Evolutionary conservation across 2,888 invertebrate species (phyloP).

Genomic region (Ophion ventricosus): DNA sequence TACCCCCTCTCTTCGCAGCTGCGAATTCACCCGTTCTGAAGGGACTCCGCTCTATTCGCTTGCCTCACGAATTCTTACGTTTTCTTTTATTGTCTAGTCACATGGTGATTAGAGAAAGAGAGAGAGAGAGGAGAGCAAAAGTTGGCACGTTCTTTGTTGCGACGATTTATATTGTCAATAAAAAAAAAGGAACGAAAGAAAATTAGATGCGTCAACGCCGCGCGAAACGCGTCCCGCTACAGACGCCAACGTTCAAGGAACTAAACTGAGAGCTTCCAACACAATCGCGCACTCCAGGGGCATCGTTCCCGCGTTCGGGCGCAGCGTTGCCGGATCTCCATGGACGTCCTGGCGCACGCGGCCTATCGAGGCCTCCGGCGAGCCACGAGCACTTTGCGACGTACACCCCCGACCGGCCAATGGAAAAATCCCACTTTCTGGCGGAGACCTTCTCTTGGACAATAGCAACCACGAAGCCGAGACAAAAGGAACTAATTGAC

Average conservation of each 20-base stretch:
- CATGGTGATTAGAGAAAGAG: slow-evolving; percentile 32
- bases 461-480: slow-evolving; percentile 5
- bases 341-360: slow-evolving; percentile 25
- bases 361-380: slow-evolving; percentile 31
- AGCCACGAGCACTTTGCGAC: slow-evolving; percentile 3
- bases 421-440: slow-evolving; percentile 16
- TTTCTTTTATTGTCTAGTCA: slow-evolving; percentile 38
- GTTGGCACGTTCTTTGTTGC: slow-evolving; percentile 56
- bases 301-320: slow-evolving; percentile 44
- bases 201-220: slow-evolving; percentile 47
- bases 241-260: slow-evolving; percentile 35
- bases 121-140: no score
- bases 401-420: background rate
- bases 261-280: slow-evolving; percentile 52
- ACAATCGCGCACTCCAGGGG: slow-evolving; percentile 31
- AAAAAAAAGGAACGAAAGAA: slow-evolving; percentile 22
- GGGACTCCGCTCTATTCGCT: background rate
- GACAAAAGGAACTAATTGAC: slow-evolving; percentile 38
- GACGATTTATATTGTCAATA: slow-evolving; percentile 21
- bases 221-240: slow-evolving; percentile 24
- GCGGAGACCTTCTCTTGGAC: slow-evolving; percentile 26
- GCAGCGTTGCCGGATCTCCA: slow-evolving; percentile 65
- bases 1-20: background rate
- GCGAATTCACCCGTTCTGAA: slow-evolving; percentile 8
- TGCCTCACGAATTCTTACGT: background rate